These are phyloP conservation scores for Cyprinella venusta DNA, from an alignment of 2,797 vertebrate species.

Conservation along the genomic window DNA sequence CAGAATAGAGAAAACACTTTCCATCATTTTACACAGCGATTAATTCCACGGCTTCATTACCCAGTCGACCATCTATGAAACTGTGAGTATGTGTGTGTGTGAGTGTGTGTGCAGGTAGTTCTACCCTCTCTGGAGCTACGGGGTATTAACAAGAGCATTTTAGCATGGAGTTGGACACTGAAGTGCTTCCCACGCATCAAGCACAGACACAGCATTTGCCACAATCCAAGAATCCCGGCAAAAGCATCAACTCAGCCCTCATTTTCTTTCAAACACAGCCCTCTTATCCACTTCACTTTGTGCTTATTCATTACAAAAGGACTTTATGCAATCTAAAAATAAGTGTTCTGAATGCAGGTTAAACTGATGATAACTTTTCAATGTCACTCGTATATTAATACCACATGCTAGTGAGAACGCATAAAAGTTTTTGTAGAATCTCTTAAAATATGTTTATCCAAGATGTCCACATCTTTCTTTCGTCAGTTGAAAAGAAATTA, in stretches of 20 bases:
- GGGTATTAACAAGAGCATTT: conserved; percentile 41
- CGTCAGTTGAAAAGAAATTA: no score
- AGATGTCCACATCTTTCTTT: no score
- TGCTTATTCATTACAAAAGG: conserved; percentile 1
- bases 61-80: conserved; percentile 51
- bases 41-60: conserved; percentile 51
- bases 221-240: neutral
- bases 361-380: conserved; percentile 2
- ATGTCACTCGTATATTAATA: neutral
- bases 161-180: conserved; percentile 29
- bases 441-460: no score
- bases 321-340: neutral
- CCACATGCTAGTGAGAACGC: neutral
- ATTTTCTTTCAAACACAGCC: neutral
- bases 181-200: conserved; percentile 39
- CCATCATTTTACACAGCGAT: conserved; percentile 53
- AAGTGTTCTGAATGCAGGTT: conserved; percentile 1
- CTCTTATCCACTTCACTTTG: neutral
- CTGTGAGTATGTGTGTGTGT: neutral
- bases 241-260: neutral
- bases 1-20: conserved; percentile 49
- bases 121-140: conserved; percentile 6
- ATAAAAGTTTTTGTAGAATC: conserved; percentile 5
- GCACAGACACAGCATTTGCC: conserved; percentile 6
- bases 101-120: conserved; percentile 4